Percentiles rank a stretch among this genome's conserved stretches.
These are phyloP conservation scores for Idris sp. DNA, from an alignment of 1,140 invertebrate species.

Conservation along the genomic window DNA sequence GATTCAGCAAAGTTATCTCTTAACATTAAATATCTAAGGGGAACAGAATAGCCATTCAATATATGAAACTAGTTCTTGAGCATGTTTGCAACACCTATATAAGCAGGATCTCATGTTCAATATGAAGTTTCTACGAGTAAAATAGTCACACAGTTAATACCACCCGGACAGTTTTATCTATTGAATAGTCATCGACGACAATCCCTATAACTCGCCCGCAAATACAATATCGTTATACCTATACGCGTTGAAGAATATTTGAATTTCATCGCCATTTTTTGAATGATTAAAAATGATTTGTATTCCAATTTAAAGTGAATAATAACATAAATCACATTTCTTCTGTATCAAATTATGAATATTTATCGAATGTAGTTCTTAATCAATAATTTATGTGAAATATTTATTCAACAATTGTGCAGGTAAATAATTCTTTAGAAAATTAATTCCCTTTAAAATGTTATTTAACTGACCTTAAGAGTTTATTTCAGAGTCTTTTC, in stretches of 20 bases:
- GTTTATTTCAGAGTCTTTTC: no score
- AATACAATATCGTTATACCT: constrained; percentile 43
- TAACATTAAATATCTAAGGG: constrained; percentile 9
- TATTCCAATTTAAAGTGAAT: constrained; percentile 32
- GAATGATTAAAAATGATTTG: constrained; percentile 37
- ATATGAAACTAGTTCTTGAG: constrained; percentile 12
- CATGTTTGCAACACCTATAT: constrained; percentile 39
- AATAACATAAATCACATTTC: no score
- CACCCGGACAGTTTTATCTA: constrained; percentile 53
- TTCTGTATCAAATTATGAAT: no score
- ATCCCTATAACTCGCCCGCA: constrained; percentile 27
- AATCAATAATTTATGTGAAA: no score
- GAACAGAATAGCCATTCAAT: constrained; percentile 14
- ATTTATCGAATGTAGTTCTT: constrained; percentile 24
- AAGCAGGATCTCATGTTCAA: constrained; percentile 40
- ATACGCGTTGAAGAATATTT: constrained; percentile 38
- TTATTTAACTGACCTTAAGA: no score
- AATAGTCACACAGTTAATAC: constrained; percentile 53
- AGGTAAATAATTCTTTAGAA: no score
- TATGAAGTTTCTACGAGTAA: constrained; percentile 48
- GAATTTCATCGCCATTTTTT: constrained; percentile 50
- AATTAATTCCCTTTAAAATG: no score
- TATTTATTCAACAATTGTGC: no score
- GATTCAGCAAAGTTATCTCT: constrained; percentile 22
- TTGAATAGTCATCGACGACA: constrained; percentile 29